A percentile compares a stretch with the other conserved stretches of the same genome.
Evolutionary conservation across 2,888 invertebrate species (phyloP).

Genomic region (Aphidoletes aphidimyza): DNA sequence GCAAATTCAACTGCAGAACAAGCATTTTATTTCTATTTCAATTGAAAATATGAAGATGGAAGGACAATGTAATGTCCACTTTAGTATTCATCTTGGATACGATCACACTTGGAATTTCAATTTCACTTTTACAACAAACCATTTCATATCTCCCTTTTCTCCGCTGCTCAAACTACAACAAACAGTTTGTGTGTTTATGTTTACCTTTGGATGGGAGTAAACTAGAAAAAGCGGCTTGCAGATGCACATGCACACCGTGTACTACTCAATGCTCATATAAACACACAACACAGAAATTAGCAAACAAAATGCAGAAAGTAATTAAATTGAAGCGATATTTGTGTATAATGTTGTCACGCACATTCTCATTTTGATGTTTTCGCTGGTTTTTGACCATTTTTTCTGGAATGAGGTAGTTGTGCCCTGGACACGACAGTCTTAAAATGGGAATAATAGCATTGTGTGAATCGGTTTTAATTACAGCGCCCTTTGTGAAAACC

Average conservation of each 20-base stretch:
- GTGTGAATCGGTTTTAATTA: too few species aligned
- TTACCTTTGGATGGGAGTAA: too few species aligned
- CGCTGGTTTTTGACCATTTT: too few species aligned
- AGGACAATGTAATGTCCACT: conserved; percentile 13
- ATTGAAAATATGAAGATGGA: neutral
- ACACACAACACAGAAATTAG: neutral
- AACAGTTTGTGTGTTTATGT: too few species aligned
- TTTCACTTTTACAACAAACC: neutral
- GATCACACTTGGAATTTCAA: neutral
- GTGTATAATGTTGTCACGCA: neutral
- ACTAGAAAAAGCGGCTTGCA: too few species aligned
- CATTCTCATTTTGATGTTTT: neutral
- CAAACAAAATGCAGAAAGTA: conserved; percentile 10
- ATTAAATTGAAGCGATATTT: conserved; percentile 15
- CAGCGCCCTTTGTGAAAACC: too few species aligned
- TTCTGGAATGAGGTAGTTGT: too few species aligned
- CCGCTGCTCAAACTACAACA: neutral
- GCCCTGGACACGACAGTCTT: too few species aligned
- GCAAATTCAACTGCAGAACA: neutral
- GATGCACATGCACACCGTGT: too few species aligned
- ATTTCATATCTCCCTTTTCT: neutral
- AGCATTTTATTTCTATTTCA: neutral
- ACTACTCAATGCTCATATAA: neutral
- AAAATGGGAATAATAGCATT: too few species aligned
- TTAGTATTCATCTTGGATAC: neutral